These are phyloP conservation scores for Acestrorhynchus altus DNA, from an alignment of 2,797 vertebrate species.

Conservation along the genomic window DNA sequence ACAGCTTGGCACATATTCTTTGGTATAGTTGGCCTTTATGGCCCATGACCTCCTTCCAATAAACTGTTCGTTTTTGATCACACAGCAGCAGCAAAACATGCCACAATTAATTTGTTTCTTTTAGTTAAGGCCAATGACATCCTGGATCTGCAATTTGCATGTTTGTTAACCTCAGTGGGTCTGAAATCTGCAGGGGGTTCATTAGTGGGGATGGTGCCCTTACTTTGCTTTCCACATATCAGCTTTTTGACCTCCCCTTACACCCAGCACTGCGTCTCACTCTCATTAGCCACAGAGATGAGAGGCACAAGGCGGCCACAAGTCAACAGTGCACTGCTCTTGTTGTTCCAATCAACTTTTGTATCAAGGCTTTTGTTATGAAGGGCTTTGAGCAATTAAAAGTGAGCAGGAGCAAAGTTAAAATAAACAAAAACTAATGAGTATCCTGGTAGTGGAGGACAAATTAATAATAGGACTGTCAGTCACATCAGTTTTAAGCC, in stretches of 20 bases:
- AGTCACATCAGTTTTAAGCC: background rate
- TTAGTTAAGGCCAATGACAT: background rate
- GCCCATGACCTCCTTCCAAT: background rate
- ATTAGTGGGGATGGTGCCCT: slow-evolving; percentile 72
- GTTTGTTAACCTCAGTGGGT: slow-evolving; percentile 65
- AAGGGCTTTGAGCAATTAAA: slow-evolving; percentile 75
- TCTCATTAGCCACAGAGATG: slow-evolving; percentile 73
- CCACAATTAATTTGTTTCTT: background rate
- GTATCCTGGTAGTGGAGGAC: slow-evolving; percentile 33
- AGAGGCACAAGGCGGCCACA: slow-evolving; percentile 54
- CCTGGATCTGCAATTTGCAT: slow-evolving; percentile 67
- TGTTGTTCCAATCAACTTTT: slow-evolving; percentile 65
- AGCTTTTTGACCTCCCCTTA: slow-evolving; percentile 63
- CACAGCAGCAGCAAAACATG: background rate
- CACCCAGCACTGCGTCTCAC: slow-evolving; percentile 65
- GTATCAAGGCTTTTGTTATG: slow-evolving; percentile 69
- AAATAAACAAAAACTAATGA: slow-evolving; percentile 76
- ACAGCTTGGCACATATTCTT: background rate
- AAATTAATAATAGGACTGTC: background rate
- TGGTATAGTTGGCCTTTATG: background rate
- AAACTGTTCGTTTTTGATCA: slow-evolving; percentile 32
- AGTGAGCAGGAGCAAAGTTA: slow-evolving; percentile 62
- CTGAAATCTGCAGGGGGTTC: slow-evolving; percentile 72
- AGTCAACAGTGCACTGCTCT: slow-evolving; percentile 43
- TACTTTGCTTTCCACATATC: slow-evolving; percentile 44